A percentile compares a stretch with the other conserved stretches of the same genome.
These are phyloP conservation scores for Schizaphis graminum DNA, from an alignment of 2,888 invertebrate genomes.

Conservation along the genomic window DNA sequence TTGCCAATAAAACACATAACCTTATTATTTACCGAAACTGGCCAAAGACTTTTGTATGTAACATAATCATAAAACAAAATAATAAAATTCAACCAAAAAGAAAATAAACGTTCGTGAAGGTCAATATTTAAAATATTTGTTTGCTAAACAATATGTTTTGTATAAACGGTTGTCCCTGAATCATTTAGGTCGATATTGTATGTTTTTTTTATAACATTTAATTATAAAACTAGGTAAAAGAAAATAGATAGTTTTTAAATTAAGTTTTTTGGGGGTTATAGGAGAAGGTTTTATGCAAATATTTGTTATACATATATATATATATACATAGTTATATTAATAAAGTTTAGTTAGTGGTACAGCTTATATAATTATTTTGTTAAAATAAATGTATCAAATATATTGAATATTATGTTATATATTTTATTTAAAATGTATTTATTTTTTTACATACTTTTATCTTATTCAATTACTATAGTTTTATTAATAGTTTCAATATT, in stretches of 20 bases:
- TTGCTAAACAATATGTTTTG: neutral
- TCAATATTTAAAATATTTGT: constrained; percentile 18
- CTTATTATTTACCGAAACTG: constrained; percentile 24
- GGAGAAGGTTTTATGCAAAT: neutral
- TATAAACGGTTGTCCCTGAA: constrained; percentile 3
- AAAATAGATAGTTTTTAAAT: neutral
- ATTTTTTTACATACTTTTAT: neutral
- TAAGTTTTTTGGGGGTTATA: neutral
- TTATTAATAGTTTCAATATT: neutral
- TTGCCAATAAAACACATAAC: constrained; percentile 30
- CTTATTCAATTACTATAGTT: neutral
- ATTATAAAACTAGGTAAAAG: neutral
- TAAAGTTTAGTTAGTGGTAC: neutral
- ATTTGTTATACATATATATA: neutral
- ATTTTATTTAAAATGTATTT: neutral
- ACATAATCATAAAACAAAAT: constrained; percentile 55
- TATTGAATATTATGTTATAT: too few species aligned
- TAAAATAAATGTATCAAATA: neutral
- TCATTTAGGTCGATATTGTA: neutral
- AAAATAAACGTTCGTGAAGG: constrained; percentile 32
- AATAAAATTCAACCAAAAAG: constrained; percentile 31
- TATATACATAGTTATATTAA: neutral
- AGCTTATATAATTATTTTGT: neutral
- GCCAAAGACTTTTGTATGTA: constrained; percentile 3
- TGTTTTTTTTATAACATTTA: neutral